These are phyloP conservation scores for Passer domesticus DNA, from an alignment of 2,113 vertebrate genomes.

Conservation along the genomic window DNA sequence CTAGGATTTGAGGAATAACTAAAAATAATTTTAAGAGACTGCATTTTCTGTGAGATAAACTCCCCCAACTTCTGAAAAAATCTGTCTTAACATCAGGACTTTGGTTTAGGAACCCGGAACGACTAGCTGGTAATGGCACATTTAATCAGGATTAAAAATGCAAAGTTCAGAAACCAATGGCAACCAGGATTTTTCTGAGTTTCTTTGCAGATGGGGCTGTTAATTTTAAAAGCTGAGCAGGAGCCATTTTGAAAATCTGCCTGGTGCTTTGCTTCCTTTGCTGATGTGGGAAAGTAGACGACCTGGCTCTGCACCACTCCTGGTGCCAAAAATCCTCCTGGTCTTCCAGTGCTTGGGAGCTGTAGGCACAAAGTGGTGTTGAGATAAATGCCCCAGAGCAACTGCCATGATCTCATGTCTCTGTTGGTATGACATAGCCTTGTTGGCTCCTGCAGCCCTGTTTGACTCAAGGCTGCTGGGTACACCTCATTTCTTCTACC, in stretches of 20 bases:
- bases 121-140: background rate
- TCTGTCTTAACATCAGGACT: background rate
- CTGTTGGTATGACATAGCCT: background rate
- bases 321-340: background rate
- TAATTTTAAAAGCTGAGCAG: background rate
- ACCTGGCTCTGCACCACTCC: background rate
- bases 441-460: constrained; percentile 18
- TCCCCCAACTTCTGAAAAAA: background rate
- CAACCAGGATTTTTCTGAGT: background rate
- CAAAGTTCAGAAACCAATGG: background rate
- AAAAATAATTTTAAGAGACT: background rate
- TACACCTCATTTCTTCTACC: constrained; percentile 22
- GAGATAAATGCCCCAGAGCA: constrained; percentile 38
- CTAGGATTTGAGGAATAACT: background rate
- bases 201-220: background rate
- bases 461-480: constrained; percentile 15
- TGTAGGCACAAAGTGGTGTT: background rate
- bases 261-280: background rate
- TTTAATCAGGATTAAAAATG: background rate
- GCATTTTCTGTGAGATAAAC: background rate
- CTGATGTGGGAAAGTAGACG: background rate
- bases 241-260: background rate
- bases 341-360: background rate
- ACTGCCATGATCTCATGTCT: constrained; percentile 46
- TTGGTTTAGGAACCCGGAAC: background rate